Percentiles rank a stretch among this genome's conserved stretches.
Conservation (phyloP, 1,140 invertebrate genomes). For the Trachelipus rathkii region DNA sequence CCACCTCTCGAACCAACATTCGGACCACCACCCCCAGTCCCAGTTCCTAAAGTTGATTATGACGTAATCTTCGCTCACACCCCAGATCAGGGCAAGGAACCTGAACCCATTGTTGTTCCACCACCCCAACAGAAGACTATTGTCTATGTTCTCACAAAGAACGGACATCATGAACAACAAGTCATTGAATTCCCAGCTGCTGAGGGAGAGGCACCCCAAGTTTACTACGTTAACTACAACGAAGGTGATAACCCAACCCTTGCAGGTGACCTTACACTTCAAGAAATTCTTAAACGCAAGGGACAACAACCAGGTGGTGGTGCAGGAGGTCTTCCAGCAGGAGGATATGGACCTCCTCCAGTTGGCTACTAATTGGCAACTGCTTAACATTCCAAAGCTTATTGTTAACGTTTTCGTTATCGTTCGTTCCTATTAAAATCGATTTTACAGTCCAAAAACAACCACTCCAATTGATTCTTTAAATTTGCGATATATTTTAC, state of each 20-base stretch:
- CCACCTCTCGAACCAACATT: slow-evolving; percentile 23
- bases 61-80: slow-evolving; percentile 40
- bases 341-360: no score
- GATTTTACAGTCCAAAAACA: no score
- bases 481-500: no score
- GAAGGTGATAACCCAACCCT: slow-evolving; percentile 38
- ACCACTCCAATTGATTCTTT: no score
- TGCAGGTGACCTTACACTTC: slow-evolving; percentile 34
- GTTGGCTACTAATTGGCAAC: no score
- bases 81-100: background rate
- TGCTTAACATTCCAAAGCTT: no score
- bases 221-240: slow-evolving; percentile 41
- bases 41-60: slow-evolving; percentile 35
- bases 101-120: slow-evolving; percentile 35
- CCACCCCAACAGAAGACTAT: slow-evolving; percentile 37
- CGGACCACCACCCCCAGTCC: slow-evolving; percentile 30
- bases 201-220: slow-evolving; percentile 29
- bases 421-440: no score
- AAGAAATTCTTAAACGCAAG: slow-evolving; percentile 29
- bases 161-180: slow-evolving; percentile 23
- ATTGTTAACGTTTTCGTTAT: no score
- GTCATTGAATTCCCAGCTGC: slow-evolving; percentile 34
- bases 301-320: slow-evolving; percentile 28
- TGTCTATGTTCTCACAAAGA: slow-evolving; percentile 40
- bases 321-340: background rate